Percentiles rank a stretch among this genome's conserved stretches.
These are phyloP conservation scores for Zaprionus vittiger DNA, from an alignment of 1,140 invertebrate genomes.

Conservation along the genomic window DNA sequence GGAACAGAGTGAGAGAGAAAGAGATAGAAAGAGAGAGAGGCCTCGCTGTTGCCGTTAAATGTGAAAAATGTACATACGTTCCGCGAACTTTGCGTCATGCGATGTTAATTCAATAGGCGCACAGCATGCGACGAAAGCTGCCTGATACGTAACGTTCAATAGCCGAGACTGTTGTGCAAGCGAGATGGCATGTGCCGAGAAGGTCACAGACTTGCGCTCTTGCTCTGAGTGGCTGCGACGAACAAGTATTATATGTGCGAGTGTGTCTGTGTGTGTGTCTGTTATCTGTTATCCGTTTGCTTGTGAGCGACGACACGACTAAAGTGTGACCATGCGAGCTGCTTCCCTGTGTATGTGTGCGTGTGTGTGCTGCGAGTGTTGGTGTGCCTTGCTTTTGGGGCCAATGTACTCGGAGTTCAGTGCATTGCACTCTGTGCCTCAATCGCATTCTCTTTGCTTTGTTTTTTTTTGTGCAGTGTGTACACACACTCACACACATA, in stretches of 20 bases:
- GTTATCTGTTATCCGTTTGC: slow-evolving; percentile 51
- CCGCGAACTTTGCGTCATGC: slow-evolving; percentile 80
- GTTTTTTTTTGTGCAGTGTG: slow-evolving; percentile 19
- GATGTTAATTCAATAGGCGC: slow-evolving; percentile 79
- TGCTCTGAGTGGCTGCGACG: slow-evolving; percentile 20
- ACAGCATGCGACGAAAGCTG: slow-evolving; percentile 44
- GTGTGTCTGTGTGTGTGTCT: slow-evolving; percentile 27
- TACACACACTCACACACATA: neutral
- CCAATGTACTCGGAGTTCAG: slow-evolving; percentile 66
- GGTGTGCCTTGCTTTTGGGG: slow-evolving; percentile 36
- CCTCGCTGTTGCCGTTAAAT: slow-evolving; percentile 35
- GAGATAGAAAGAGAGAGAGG: too few relatives aligned
- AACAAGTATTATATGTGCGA: slow-evolving; percentile 13
- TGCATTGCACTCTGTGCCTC: slow-evolving; percentile 63
- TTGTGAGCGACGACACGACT: slow-evolving; percentile 13
- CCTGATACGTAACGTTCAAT: slow-evolving; percentile 68
- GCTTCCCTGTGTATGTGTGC: neutral
- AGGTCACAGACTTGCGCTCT: slow-evolving; percentile 46
- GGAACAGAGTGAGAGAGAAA: too few relatives aligned
- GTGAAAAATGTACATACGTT: slow-evolving; percentile 70
- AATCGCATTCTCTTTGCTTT: slow-evolving; percentile 10
- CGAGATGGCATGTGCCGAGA: slow-evolving; percentile 47
- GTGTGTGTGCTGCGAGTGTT: neutral
- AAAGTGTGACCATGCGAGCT: slow-evolving; percentile 37
- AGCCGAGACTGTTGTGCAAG: slow-evolving; percentile 38